These are phyloP conservation scores for Myocastor coypus DNA, from an alignment of 2,113 vertebrate genomes.

Conservation along the genomic window DNA sequence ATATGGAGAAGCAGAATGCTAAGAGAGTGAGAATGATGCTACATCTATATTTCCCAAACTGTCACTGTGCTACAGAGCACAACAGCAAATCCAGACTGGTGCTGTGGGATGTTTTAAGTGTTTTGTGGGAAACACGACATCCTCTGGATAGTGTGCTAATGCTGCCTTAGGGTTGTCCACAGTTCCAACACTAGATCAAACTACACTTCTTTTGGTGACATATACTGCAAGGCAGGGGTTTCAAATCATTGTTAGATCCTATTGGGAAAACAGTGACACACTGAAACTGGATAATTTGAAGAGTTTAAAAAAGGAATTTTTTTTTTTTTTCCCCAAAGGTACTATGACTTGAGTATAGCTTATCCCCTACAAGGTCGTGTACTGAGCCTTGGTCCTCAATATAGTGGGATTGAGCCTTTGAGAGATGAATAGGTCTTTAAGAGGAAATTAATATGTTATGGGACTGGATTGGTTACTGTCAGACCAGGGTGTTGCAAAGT, in stretches of 20 bases:
- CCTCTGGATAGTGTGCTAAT: background rate
- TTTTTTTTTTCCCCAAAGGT: background rate
- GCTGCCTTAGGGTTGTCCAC: background rate
- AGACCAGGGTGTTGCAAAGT: background rate
- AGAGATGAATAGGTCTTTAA: background rate
- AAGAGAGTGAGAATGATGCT: background rate
- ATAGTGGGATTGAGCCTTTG: background rate
- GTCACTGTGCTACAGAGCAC: background rate
- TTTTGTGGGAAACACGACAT: conserved; percentile 1
- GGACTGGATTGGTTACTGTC: background rate
- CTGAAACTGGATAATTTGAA: background rate
- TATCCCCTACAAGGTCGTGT: background rate
- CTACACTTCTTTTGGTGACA: background rate
- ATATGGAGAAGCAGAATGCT: background rate
- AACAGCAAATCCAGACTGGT: background rate
- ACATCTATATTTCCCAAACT: background rate
- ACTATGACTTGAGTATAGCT: background rate
- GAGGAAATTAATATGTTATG: background rate
- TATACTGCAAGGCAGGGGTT: conserved; percentile 30
- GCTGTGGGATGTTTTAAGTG: background rate
- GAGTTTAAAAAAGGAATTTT: background rate
- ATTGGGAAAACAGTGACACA: background rate
- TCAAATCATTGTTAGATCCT: background rate
- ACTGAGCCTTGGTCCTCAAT: background rate
- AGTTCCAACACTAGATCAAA: background rate